phyloP scores from a whole-genome alignment of 2,797 vertebrate genomes.

The Tragopan temminckii region DNA sequence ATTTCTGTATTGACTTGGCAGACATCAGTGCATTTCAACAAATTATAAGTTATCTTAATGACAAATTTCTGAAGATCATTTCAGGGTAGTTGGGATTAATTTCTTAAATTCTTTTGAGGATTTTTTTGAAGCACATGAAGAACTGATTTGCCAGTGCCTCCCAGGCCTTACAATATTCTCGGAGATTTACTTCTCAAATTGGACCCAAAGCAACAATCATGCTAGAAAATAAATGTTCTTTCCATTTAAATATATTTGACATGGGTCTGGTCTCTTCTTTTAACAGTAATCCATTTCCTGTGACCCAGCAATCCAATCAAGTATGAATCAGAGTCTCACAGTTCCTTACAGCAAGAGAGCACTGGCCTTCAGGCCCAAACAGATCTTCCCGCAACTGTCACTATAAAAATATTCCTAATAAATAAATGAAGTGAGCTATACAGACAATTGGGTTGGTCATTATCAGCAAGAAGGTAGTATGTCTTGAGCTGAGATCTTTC shows the following conservation, averaged over 20 bases:
- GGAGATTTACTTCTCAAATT: conserved; percentile 33
- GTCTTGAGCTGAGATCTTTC: neutral
- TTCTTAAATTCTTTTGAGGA: conserved; percentile 49
- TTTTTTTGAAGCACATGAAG: conserved; percentile 44
- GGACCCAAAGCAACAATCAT: conserved; percentile 1
- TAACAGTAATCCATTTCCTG: neutral
- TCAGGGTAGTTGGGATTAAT: conserved; percentile 30
- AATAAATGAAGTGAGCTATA: neutral
- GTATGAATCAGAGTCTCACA: neutral
- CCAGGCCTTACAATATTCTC: conserved; percentile 1
- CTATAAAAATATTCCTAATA: neutral
- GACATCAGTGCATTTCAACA: conserved; percentile 48
- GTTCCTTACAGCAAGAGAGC: neutral
- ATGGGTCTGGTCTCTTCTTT: neutral
- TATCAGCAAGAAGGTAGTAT: neutral
- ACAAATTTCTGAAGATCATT: conserved; percentile 41
- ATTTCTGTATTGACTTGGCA: conserved; percentile 41
- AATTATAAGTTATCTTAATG: conserved; percentile 24
- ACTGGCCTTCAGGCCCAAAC: neutral
- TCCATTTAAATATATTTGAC: conserved; percentile 49
- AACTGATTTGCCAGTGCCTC: conserved; percentile 43
- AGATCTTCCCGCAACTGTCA: neutral
- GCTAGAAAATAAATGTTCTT: conserved; percentile 46
- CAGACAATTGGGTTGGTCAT: neutral
- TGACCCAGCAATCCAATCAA: conserved; percentile 34